A percentile compares a stretch with the other conserved stretches of the same genome.
These are phyloP conservation scores for Melanotaenia trifasciata DNA, from an alignment of 2,797 vertebrate genomes.

Conservation along the genomic window DNA sequence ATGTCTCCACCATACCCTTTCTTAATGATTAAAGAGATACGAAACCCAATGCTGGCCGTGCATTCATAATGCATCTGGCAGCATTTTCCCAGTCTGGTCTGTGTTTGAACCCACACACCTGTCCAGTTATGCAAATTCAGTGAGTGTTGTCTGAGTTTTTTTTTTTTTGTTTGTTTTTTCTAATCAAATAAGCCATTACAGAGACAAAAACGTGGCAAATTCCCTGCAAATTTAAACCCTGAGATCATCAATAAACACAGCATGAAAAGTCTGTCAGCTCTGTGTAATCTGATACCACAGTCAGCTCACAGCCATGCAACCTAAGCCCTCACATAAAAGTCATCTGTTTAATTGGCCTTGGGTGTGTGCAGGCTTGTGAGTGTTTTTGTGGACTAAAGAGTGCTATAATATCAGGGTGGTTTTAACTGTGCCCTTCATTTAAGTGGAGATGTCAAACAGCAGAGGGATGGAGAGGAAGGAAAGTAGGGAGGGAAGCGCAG, in stretches of 20 bases:
- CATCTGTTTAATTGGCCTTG: constrained; percentile 78
- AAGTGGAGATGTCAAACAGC: constrained; percentile 61
- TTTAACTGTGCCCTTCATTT: constrained; percentile 75
- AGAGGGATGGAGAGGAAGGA: constrained; percentile 36
- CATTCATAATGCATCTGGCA: constrained; percentile 82
- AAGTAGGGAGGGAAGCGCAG: constrained; percentile 38
- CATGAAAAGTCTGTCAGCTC: constrained; percentile 28
- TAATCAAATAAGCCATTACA: constrained; percentile 12
- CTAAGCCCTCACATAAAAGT: constrained; percentile 69
- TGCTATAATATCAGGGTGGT: constrained; percentile 67
- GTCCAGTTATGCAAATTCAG: constrained; percentile 3
- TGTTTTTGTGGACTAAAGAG: constrained; percentile 58
- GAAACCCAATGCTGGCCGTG: constrained; percentile 71
- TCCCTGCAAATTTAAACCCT: constrained; percentile 13
- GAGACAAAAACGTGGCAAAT: constrained; percentile 12
- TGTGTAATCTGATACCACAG: constrained; percentile 54
- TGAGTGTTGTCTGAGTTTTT: constrained; percentile 16
- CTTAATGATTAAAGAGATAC: constrained; percentile 79
- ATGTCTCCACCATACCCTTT: constrained; percentile 23
- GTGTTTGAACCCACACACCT: constrained; percentile 36
- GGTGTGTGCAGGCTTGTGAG: constrained; percentile 34
- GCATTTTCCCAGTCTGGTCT: constrained; percentile 60
- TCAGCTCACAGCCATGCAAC: constrained; percentile 60
- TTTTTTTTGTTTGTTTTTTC: not conserved
- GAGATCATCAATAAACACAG: constrained; percentile 26